These are phyloP conservation scores for Drosophila histrio DNA, from an alignment of 2,888 invertebrate species.

Conservation along the genomic window DNA sequence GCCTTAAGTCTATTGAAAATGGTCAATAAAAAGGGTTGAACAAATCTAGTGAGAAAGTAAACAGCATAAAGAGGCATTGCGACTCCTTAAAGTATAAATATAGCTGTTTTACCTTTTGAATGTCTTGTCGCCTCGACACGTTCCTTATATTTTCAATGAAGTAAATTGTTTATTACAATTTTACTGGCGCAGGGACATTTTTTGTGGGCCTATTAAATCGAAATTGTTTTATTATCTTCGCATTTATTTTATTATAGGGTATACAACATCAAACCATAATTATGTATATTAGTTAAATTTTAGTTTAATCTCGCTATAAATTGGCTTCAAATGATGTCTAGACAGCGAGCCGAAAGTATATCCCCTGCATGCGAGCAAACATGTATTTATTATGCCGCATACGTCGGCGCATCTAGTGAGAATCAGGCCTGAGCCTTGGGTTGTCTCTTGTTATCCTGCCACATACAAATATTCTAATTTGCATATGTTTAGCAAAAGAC, in stretches of 20 bases:
- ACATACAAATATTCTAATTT: slow-evolving; percentile 78
- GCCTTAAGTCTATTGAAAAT: not conserved
- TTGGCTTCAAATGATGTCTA: slow-evolving; percentile 55
- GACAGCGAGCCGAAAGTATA: slow-evolving; percentile 36
- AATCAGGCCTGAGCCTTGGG: slow-evolving; percentile 36
- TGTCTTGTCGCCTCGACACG: too few species aligned
- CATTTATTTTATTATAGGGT: not conserved
- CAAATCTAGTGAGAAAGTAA: not conserved
- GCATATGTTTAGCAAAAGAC: slow-evolving; percentile 66
- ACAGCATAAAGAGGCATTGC: not conserved
- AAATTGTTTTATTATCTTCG: not conserved
- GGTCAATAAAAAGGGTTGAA: not conserved
- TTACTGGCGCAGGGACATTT: not conserved
- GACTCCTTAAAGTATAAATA: too few species aligned
- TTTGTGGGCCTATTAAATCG: not conserved
- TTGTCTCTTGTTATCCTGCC: slow-evolving; percentile 48
- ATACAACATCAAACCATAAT: slow-evolving; percentile 9
- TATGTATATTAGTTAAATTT: slow-evolving; percentile 16
- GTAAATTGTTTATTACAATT: not conserved
- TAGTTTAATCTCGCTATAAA: slow-evolving; percentile 43
- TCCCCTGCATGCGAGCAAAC: not conserved
- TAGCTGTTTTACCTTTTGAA: too few species aligned
- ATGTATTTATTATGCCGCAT: slow-evolving; percentile 48
- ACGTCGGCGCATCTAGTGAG: slow-evolving; percentile 37
- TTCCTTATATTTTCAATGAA: too few species aligned